Evolutionary conservation across 2,797 vertebrate genomes (phyloP).

Genomic region (Setipinna tenuifilis): DNA sequence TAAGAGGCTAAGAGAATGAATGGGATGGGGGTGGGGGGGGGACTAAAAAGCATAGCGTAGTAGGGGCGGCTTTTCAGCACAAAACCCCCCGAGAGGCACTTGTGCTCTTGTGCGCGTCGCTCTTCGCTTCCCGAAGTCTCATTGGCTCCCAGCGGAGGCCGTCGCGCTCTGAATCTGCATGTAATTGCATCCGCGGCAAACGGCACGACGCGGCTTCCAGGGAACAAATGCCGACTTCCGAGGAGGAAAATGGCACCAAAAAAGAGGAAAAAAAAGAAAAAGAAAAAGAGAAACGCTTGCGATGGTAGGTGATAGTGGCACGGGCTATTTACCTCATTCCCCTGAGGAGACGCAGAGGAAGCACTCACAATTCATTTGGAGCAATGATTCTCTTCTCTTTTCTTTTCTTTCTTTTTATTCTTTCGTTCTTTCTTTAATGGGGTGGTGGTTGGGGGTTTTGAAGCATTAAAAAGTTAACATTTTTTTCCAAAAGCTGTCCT

Average conservation of each 20-base stretch:
- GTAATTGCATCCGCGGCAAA: conserved; percentile 55
- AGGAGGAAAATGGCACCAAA: conserved; percentile 10
- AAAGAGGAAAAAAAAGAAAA: too few relatives aligned
- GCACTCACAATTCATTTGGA: conserved; percentile 6
- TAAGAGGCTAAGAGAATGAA: not conserved
- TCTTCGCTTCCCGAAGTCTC: conserved; percentile 42
- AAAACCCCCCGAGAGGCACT: conserved; percentile 64
- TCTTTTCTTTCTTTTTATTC: too few relatives aligned
- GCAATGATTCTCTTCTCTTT: not conserved
- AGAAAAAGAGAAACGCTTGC: not conserved
- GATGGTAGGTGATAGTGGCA: not conserved
- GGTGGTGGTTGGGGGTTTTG: too few relatives aligned
- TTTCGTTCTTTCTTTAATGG: too few relatives aligned
- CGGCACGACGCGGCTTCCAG: conserved; percentile 36
- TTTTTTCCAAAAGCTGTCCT: too few relatives aligned
- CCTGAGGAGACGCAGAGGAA: not conserved
- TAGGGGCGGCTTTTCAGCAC: conserved; percentile 66
- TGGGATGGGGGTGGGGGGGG: too few relatives aligned
- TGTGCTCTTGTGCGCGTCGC: not conserved
- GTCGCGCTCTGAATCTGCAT: conserved; percentile 62
- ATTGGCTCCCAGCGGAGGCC: conserved; percentile 59
- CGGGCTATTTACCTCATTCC: not conserved
- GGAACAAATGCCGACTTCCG: conserved; percentile 46
- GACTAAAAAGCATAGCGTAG: conserved; percentile 46
- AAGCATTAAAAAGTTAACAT: too few relatives aligned